Conservation (phyloP, 2,888 invertebrate species). For the Drosophila kambysellisi region DNA sequence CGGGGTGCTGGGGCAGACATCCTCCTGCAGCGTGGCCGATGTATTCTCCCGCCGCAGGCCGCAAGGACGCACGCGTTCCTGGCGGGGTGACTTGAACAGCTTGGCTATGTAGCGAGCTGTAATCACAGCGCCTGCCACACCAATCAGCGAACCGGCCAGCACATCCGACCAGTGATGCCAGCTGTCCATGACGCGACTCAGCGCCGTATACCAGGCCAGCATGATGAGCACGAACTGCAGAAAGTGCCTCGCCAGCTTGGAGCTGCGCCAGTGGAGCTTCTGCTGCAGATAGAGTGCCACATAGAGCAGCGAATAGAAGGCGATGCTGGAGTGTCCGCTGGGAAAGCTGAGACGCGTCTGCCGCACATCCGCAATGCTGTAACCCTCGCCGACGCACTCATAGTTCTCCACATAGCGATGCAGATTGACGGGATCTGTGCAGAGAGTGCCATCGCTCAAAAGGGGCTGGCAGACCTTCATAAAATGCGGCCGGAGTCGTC, state of each 20-base stretch:
- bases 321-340: slow-evolving; percentile 95
- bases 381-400: slow-evolving; percentile 87
- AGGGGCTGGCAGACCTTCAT: slow-evolving; percentile 91
- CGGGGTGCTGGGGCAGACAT: slow-evolving; percentile 71
- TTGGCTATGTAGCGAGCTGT: slow-evolving; percentile 71
- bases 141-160: slow-evolving; percentile 69
- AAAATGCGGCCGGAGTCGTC: slow-evolving; percentile 78
- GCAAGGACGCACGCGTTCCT: slow-evolving; percentile 12
- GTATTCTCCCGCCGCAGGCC: slow-evolving; percentile 69
- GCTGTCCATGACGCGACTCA: slow-evolving; percentile 78
- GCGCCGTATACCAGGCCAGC: slow-evolving; percentile 81
- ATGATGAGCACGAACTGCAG: slow-evolving; percentile 87
- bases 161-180: slow-evolving; percentile 84
- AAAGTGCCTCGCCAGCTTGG: slow-evolving; percentile 91
- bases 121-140: slow-evolving; percentile 69
- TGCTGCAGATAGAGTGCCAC: slow-evolving; percentile 94
- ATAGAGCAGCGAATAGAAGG: slow-evolving; percentile 93
- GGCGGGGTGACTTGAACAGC: slow-evolving; percentile 42
- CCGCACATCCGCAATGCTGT: slow-evolving; percentile 87
- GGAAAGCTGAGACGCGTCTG: slow-evolving; percentile 95
- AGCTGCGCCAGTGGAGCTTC: slow-evolving; percentile 92
- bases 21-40: slow-evolving; percentile 75
- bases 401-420: slow-evolving; percentile 91
- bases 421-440: slow-evolving; percentile 87
- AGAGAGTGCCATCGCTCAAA: slow-evolving; percentile 86